phyloP scores from a whole-genome alignment of 2,113 vertebrate genomes.

The Anas platyrhynchos region DNA sequence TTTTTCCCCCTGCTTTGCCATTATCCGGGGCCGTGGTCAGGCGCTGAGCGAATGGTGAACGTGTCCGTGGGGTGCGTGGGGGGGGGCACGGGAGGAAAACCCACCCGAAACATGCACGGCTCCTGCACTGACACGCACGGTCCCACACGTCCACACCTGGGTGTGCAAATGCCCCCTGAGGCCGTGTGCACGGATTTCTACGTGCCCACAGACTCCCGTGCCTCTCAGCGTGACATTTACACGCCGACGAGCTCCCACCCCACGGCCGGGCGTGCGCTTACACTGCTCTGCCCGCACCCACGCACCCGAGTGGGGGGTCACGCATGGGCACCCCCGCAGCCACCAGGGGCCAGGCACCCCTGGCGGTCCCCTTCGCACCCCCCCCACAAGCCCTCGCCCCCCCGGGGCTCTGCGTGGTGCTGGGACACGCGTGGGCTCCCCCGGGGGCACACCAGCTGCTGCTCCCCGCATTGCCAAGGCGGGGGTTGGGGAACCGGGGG shows the following conservation, averaged over 20 bases:
- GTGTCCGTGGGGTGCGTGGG: fast-evolving
- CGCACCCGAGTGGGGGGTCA: fast-evolving
- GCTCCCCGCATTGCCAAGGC: neutral
- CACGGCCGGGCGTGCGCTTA: fast-evolving
- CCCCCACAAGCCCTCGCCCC: too few relatives aligned
- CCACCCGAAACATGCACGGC: fast-evolving
- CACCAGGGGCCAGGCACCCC: fast-evolving
- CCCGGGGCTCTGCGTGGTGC: fast-evolving
- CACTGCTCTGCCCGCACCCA: neutral
- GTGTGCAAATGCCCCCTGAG: fast-evolving
- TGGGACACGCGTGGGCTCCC: neutral
- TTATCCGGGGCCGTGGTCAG: fast-evolving
- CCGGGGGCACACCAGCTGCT: fast-evolving
- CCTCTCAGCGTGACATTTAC: fast-evolving
- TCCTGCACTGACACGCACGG: fast-evolving
- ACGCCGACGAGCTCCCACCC: fast-evolving
- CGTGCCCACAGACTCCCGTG: fast-evolving
- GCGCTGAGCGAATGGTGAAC: neutral
- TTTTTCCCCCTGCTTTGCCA: neutral
- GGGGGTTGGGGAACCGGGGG: neutral
- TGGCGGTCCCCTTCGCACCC: fast-evolving
- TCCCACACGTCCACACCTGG: fast-evolving
- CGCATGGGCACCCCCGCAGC: neutral
- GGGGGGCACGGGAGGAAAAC: neutral
- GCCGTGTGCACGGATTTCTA: fast-evolving